phyloP scores from a whole-genome alignment of 2,888 invertebrate species.

The Cataglyphis livida region DNA sequence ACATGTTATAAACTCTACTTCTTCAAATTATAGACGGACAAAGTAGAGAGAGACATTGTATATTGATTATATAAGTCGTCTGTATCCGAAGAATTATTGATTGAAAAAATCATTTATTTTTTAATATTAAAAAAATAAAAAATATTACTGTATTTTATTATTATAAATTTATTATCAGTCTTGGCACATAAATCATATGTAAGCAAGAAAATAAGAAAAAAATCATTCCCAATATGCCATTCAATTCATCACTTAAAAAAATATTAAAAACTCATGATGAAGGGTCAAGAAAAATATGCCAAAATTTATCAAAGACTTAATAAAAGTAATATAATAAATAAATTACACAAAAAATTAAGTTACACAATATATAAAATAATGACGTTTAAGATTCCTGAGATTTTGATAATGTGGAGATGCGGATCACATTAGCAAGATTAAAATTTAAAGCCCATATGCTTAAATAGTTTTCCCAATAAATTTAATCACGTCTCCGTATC shows the following conservation, averaged over 20 bases:
- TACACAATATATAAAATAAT: not conserved
- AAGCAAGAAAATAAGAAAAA: not conserved
- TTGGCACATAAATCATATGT: not conserved
- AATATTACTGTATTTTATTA: not conserved
- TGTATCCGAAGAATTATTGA: not conserved
- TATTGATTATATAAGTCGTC: not conserved
- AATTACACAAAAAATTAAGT: not conserved
- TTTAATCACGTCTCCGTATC: not conserved
- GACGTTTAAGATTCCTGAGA: not conserved
- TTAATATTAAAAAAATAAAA: not conserved
- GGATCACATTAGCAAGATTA: not conserved
- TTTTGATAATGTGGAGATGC: not conserved
- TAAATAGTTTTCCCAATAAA: not conserved
- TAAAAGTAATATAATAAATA: not conserved
- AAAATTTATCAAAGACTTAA: not conserved
- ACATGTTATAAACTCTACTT: not conserved
- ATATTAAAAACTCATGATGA: not conserved
- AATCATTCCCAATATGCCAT: not conserved
- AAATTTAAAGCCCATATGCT: not conserved
- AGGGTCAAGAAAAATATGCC: not conserved
- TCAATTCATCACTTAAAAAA: conserved; percentile 7
- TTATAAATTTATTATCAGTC: not conserved
- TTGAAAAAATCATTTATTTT: not conserved
- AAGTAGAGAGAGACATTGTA: not conserved
- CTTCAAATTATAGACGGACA: not conserved